phyloP scores from a whole-genome alignment of 2,113 vertebrate genomes.

The Catharus minimus region DNA sequence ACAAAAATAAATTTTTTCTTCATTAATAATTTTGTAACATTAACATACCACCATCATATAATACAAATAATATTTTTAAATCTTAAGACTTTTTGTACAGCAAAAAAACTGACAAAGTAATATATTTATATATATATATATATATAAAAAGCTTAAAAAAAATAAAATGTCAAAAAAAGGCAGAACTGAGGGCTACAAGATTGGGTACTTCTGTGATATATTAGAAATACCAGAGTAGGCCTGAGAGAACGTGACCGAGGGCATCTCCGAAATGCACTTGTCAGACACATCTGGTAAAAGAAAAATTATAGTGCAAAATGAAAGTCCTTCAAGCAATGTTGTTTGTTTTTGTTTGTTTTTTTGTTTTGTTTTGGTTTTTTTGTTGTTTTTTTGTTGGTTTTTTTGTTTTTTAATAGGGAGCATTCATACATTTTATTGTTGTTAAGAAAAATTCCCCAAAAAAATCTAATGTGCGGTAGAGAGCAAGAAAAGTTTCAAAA shows the following conservation, averaged over 20 bases:
- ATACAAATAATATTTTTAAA: slow-evolving; percentile 99
- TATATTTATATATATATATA: slow-evolving; percentile 79
- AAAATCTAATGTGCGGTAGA: not conserved
- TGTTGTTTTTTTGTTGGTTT: not conserved
- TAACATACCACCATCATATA: slow-evolving; percentile 99
- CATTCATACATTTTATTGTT: slow-evolving; percentile 38
- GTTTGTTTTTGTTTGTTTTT: not conserved
- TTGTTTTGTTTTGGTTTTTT: not conserved
- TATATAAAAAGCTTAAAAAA: slow-evolving; percentile 88
- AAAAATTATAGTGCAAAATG: slow-evolving; percentile 82
- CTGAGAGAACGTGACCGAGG: slow-evolving; percentile 83
- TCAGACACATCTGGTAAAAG: slow-evolving; percentile 81
- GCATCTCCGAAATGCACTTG: slow-evolving; percentile 80
- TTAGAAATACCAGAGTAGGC: slow-evolving; percentile 87
- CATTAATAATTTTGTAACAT: slow-evolving; percentile 99
- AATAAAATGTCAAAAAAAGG: slow-evolving; percentile 86
- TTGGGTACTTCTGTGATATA: slow-evolving; percentile 86
- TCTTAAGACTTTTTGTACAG: slow-evolving; percentile 94
- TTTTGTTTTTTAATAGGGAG: slow-evolving; percentile 18
- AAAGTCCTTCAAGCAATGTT: slow-evolving; percentile 79
- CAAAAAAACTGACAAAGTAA: slow-evolving; percentile 89
- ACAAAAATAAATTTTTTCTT: slow-evolving; percentile 99
- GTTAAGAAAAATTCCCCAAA: slow-evolving; percentile 4
- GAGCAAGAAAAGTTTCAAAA: slow-evolving; percentile 52
- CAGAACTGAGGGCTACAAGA: slow-evolving; percentile 85